phyloP scores from a whole-genome alignment of 2,797 vertebrate species.

The Cirrhinus mrigala region DNA sequence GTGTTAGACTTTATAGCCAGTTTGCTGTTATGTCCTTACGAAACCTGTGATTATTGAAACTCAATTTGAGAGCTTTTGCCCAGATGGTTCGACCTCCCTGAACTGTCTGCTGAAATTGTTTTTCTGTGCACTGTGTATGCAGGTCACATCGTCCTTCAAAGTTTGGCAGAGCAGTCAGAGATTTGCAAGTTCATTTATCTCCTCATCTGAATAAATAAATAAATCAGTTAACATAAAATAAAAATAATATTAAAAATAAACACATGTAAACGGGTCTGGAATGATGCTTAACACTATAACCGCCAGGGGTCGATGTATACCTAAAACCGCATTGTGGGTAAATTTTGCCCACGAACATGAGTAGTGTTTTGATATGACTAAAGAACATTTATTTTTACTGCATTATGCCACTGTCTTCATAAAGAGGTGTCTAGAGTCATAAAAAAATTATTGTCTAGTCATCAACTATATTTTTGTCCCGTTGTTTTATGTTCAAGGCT shows the following conservation, averaged over 20 bases:
- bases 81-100: not conserved
- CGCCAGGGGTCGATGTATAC: too few species aligned
- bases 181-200: not conserved
- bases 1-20: not conserved
- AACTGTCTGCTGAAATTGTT: constrained; percentile 12
- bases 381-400: too few species aligned
- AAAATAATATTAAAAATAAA: not conserved
- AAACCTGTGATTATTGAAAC: constrained; percentile 24
- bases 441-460: too few species aligned
- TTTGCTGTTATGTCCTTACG: not conserved
- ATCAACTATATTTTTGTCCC: too few species aligned
- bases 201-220: not conserved
- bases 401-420: too few species aligned
- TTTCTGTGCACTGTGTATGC: not conserved
- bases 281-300: too few species aligned
- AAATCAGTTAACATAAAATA: not conserved
- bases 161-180: not conserved
- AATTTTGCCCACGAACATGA: too few species aligned
- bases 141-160: constrained; percentile 1
- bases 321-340: too few species aligned
- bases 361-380: too few species aligned
- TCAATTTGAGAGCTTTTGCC: not conserved
- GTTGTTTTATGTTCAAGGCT: too few species aligned
- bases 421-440: too few species aligned
- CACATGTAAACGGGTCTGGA: not conserved